Percentiles rank a stretch among this genome's conserved stretches.
Conservation (phyloP, 2,888 invertebrate species). For the Arctia plantaginis region DNA sequence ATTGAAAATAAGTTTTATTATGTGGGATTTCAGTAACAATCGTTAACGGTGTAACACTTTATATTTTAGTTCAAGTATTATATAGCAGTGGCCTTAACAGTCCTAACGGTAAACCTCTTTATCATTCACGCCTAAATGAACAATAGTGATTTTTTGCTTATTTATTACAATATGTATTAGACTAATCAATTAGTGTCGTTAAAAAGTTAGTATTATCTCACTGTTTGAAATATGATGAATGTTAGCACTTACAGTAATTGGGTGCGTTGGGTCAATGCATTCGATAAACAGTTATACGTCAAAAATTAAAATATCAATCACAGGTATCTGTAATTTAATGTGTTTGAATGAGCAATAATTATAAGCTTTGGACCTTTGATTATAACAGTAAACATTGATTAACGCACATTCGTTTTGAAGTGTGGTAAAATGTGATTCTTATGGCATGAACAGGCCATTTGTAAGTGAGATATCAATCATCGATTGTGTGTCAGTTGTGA, state of each 20-base stretch:
- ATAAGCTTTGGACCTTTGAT: slow-evolving; percentile 40
- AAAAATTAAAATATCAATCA: slow-evolving; percentile 62
- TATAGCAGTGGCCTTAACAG: slow-evolving; percentile 43
- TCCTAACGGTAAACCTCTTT: slow-evolving; percentile 55
- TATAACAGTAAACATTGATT: slow-evolving; percentile 54
- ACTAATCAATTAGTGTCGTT: slow-evolving; percentile 29
- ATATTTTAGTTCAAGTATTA: slow-evolving; percentile 28
- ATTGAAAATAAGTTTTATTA: slow-evolving; percentile 27
- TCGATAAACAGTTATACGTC: slow-evolving; percentile 56
- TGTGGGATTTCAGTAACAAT: slow-evolving; percentile 36
- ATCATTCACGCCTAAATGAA: slow-evolving; percentile 43
- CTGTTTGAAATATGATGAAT: slow-evolving; percentile 34
- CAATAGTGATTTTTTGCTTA: slow-evolving; percentile 49
- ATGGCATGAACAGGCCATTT: slow-evolving; percentile 28
- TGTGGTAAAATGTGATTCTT: slow-evolving; percentile 39
- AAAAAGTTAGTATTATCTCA: slow-evolving; percentile 21
- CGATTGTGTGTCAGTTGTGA: slow-evolving; percentile 37
- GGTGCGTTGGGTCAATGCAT: slow-evolving; percentile 45
- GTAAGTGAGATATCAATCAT: slow-evolving; percentile 50
- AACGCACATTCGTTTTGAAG: slow-evolving; percentile 35
- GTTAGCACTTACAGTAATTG: slow-evolving; percentile 24
- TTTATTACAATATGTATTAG: slow-evolving; percentile 37
- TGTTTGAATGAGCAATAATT: slow-evolving; percentile 54
- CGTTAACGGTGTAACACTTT: slow-evolving; percentile 46
- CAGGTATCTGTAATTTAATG: slow-evolving; percentile 50